These are phyloP conservation scores for Dysmachus trigonus DNA, from an alignment of 2,888 invertebrate species.

Conservation along the genomic window DNA sequence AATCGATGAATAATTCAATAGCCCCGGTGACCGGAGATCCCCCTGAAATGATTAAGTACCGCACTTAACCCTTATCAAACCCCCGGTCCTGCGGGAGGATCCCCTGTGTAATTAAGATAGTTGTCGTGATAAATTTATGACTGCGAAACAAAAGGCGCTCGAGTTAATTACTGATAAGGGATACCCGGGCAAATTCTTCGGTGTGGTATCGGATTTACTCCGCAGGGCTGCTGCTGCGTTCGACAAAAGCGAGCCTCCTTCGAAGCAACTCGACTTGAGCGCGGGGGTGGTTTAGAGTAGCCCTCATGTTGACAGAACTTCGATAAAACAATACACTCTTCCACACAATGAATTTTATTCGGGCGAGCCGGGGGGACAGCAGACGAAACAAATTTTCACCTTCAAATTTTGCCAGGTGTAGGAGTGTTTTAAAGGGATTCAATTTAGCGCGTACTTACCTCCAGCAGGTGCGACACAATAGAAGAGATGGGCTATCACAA, in stretches of 20 bases:
- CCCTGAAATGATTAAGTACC: constrained; percentile 25
- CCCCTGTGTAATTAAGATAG: constrained; percentile 42
- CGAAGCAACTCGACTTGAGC: not conserved
- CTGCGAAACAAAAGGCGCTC: constrained; percentile 24
- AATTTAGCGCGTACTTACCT: constrained; percentile 58
- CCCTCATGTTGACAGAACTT: not conserved
- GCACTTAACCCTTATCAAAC: constrained; percentile 40
- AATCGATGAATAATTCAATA: constrained; percentile 32
- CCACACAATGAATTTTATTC: not conserved
- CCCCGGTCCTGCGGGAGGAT: not conserved
- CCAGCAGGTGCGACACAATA: constrained; percentile 63
- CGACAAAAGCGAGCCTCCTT: not conserved
- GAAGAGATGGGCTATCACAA: constrained; percentile 63
- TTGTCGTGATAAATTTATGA: constrained; percentile 42
- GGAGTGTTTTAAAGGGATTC: not conserved
- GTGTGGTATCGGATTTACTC: not conserved
- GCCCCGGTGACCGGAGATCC: not conserved
- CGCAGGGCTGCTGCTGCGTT: not conserved
- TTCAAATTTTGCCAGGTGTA: not conserved
- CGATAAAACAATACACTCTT: not conserved
- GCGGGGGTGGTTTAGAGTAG: not conserved
- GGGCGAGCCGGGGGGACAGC: not conserved
- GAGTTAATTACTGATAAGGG: constrained; percentile 37
- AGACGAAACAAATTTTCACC: not conserved
- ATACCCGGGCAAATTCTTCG: not conserved